A percentile compares a stretch with the other conserved stretches of the same genome.
Conservation (phyloP, 2,113 vertebrate species). For the Indicator maculatus region DNA sequence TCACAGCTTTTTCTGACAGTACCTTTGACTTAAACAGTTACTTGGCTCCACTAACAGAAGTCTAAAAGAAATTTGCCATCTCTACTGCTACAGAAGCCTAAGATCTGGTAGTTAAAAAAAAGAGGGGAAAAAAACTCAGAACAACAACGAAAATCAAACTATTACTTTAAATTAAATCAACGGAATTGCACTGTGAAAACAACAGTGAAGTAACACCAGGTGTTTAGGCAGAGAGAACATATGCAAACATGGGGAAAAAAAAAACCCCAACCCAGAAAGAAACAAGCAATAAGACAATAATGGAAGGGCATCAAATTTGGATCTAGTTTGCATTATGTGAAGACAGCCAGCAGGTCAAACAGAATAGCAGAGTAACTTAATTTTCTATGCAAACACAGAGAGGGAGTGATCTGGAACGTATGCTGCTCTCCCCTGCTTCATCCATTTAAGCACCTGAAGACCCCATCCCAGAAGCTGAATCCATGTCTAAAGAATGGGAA, state of each 20-base stretch:
- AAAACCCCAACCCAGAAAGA: no score
- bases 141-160: background rate
- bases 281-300: background rate
- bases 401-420: background rate
- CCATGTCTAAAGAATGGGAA: background rate
- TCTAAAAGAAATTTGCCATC: background rate
- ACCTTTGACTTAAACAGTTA: background rate
- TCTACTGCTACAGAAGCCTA: background rate
- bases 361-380: background rate
- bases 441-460: background rate
- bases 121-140: no score
- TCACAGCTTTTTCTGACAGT: background rate
- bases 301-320: background rate
- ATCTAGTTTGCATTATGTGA: background rate
- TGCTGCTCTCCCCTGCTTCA: background rate
- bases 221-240: background rate
- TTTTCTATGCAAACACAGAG: accelerated
- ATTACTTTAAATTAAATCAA: background rate
- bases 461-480: background rate
- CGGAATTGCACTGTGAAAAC: background rate
- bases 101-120: background rate
- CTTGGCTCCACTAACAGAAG: background rate
- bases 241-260: background rate
- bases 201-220: background rate
- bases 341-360: background rate